Conservation (phyloP, 2,888 invertebrate species). For the Nezara viridula region DNA sequence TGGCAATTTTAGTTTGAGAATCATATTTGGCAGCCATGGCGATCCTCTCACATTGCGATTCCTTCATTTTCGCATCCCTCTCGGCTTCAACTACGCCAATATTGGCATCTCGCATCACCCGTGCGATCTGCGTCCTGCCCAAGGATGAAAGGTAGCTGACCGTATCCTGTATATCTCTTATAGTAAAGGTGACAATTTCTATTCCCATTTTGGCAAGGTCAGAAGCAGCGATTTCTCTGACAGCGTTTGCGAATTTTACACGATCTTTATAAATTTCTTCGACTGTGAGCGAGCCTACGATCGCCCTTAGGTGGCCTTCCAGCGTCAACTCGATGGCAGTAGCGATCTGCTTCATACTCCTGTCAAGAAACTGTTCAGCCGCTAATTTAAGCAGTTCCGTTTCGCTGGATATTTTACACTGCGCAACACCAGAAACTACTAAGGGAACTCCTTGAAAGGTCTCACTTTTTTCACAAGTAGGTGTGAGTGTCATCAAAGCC, state of each 20-base stretch:
- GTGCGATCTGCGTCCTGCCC: constrained; percentile 93
- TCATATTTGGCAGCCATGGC: constrained; percentile 97
- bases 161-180: constrained; percentile 97
- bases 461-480: constrained; percentile 95
- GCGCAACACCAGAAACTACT: constrained; percentile 96
- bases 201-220: constrained; percentile 99
- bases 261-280: constrained; percentile 97
- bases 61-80: constrained; percentile 92
- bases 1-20: constrained; percentile 96
- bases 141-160: constrained; percentile 94
- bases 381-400: constrained; percentile 93
- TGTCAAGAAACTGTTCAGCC: constrained; percentile 96
- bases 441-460: constrained; percentile 94
- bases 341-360: constrained; percentile 88
- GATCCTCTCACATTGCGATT: constrained; percentile 95
- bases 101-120: constrained; percentile 92
- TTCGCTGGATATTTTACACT: constrained; percentile 97
- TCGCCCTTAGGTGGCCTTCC: constrained; percentile 95
- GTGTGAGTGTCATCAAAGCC: constrained; percentile 93
- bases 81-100: constrained; percentile 96
- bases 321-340: constrained; percentile 93
- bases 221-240: constrained; percentile 96
- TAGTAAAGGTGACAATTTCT: constrained; percentile 97
- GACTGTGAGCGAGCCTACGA: constrained; percentile 97
- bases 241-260: constrained; percentile 96